Conservation (phyloP, 2,888 invertebrate genomes). For the Exocentrus adspersus region DNA sequence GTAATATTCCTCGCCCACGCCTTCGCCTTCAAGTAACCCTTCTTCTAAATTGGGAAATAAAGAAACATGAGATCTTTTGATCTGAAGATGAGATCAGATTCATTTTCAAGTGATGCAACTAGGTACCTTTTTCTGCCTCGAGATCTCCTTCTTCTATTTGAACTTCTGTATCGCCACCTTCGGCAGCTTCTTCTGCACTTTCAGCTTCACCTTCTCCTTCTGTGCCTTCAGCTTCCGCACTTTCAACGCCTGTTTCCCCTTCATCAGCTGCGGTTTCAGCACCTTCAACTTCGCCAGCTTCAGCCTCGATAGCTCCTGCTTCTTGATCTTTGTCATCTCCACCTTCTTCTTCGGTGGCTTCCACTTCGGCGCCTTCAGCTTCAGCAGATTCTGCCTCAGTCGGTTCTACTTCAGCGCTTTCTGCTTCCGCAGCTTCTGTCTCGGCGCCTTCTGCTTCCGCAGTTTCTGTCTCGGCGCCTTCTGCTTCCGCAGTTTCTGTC, state of each 20-base stretch:
- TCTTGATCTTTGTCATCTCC: slow-evolving; percentile 8
- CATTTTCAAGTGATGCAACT: too few species aligned
- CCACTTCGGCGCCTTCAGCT: slow-evolving; percentile 21
- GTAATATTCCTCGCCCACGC: neutral
- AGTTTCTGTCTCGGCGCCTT: slow-evolving; percentile 19
- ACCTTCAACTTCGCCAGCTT: slow-evolving; percentile 21
- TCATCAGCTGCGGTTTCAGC: slow-evolving; percentile 20
- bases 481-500: slow-evolving; percentile 20
- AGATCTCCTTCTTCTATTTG: neutral
- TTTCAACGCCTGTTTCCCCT: slow-evolving; percentile 1
- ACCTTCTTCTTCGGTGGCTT: slow-evolving; percentile 27
- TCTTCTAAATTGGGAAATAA: neutral
- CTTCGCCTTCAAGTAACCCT: neutral
- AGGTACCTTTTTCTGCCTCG: neutral
- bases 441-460: slow-evolving; percentile 25
- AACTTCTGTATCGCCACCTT: slow-evolving; percentile 5
- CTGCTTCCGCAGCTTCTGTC: slow-evolving; percentile 13
- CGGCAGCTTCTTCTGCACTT: slow-evolving; percentile 2
- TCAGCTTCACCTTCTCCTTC: slow-evolving; percentile 10
- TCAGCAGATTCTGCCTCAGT: slow-evolving; percentile 15
- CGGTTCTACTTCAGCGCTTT: slow-evolving; percentile 16
- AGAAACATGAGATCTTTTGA: too few species aligned
- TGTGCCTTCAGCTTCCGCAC: slow-evolving; percentile 16
- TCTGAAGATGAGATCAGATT: too few species aligned
- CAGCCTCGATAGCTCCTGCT: slow-evolving; percentile 20